Base-by-base conservation (phyloP, 1,140 invertebrate genomes). In the Solen grandis region DNA sequence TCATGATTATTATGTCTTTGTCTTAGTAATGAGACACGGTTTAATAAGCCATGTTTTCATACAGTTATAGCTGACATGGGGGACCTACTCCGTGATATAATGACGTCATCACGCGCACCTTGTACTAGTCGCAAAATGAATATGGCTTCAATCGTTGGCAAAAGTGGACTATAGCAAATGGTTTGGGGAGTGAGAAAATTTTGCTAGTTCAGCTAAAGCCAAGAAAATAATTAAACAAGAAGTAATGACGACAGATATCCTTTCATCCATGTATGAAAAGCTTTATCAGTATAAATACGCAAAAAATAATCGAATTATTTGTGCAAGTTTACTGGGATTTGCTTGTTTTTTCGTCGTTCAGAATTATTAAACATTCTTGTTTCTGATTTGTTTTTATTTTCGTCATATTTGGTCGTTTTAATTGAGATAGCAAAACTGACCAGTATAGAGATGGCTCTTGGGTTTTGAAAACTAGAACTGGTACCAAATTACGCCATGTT, bases 301-400 rank as follows among this genome's bases (percentile, higher is more conserved):
- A 25, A 66, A 69, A 36, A 60, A 70, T 75, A 29, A 60, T 31
- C 27, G 73, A n/a, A 82, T 55, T n/a, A 72, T 75, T 10, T 81
- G 57, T 79, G 66, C 66, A 14, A 69, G 70, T 73, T 33, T 81
- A 31, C 54, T 84, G 46, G 62, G 50, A 4, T 83, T 55, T 52
- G 62, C 81, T 31, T 76, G 77, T 84, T 84, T 55, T 50, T 82
- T 13, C 38, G 83, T 52, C 66, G 62, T 69, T 38, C 41, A 33
- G 79, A 75, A 63, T 31, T 70, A 14, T 54, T 65, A 19, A 79
- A 79, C 46, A 59, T 83, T n/a, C 33, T 19, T 13, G 55, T 59
- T 25, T 16, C 27, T 59, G 55, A 59, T 22, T 22, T 46, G 19
- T 8, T 46, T 10, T 46, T 46, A 8, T 46, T 10, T 46, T 46